Base-by-base conservation (phyloP, 1,140 invertebrate genomes). In the Drosophila eugracilis region DNA sequence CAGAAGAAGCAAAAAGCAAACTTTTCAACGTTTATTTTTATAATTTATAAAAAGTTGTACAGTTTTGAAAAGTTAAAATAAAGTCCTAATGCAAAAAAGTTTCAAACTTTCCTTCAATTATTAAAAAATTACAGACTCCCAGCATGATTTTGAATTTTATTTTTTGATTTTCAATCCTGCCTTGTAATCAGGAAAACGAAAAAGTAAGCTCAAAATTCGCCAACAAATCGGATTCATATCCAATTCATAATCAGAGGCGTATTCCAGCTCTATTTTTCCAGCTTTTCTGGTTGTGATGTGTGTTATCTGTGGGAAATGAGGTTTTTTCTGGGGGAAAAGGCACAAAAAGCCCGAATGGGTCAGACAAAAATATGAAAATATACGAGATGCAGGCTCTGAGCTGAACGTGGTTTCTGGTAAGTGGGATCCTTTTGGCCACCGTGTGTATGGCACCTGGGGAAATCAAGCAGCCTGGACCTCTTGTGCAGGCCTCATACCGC, bases 281-380 rank as follows among this genome's bases (percentile, higher is more conserved):
- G 14, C 28, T 22, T 5, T 7, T 28, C 24, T 55, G 37, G 17
- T 14, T 15, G 7, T 15, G 9, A 15, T 14, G 14, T 53, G 26
- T 21, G 30, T 17, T 26, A 24, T 72, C 21, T 47, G 39, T 44
- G 54, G 24, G 47, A 34, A 21, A 7, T 39, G 69, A 14, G 19
- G 47, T 24, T 57, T 69, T 15, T 17, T 34, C 3, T 55, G 45
- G 63, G 49, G n/a, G n/a, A n/a, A n/a, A n/a, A 41, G 44, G 19
- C 52, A 30, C 37, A 55, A 7, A 34, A 49, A 67, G 37, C 63
- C n/a, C n/a, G 78, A 84, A 66, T 69, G 67, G 67, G 67, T 67
- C 77, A 74, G 52, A 52, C 53, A 45, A 47, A 77, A 79, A 85
- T 79, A 79, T 85, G 73, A 86, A 86, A 86, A 63, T 81, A 72